phyloP scores from a whole-genome alignment of 1,140 invertebrate genomes.

The Philotrypesis tridentata region DNA sequence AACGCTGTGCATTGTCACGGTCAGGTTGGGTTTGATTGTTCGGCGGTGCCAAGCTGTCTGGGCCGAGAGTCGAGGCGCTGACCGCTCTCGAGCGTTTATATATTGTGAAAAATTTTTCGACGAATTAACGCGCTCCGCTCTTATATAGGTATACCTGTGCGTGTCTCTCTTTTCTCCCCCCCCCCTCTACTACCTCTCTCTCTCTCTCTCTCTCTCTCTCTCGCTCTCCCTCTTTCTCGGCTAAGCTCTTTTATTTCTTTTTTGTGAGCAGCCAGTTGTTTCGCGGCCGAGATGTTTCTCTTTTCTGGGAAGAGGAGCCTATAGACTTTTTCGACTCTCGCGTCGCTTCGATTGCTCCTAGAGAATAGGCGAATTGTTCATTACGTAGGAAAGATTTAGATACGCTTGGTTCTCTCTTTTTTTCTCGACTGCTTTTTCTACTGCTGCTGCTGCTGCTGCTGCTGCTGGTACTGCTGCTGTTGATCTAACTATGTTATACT shows the following conservation, averaged over 20 bases:
- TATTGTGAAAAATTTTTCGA: slow-evolving; percentile 46
- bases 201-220: background rate
- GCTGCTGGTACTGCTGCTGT: background rate
- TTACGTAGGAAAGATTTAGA: slow-evolving; percentile 43
- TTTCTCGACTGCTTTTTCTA: background rate
- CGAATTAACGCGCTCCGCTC: slow-evolving; percentile 35
- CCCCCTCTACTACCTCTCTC: no score
- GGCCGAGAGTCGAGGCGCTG: background rate
- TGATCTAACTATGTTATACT: background rate
- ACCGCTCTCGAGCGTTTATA: background rate
- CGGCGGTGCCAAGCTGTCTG: slow-evolving; percentile 48
- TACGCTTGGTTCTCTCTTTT: slow-evolving; percentile 14
- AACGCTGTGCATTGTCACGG: slow-evolving; percentile 23
- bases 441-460: background rate
- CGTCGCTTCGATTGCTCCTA: slow-evolving; percentile 23
- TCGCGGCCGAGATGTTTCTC: slow-evolving; percentile 16
- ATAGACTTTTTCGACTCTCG: slow-evolving; percentile 17
- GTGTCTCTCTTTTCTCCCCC: background rate
- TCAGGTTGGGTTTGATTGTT: slow-evolving; percentile 25
- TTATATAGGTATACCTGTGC: background rate
- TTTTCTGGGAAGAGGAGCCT: slow-evolving; percentile 20
- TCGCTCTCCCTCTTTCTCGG: background rate
- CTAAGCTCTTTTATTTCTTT: slow-evolving; percentile 13
- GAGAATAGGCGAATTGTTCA: slow-evolving; percentile 38
- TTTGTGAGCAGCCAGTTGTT: background rate